These are phyloP conservation scores for Polymixis lichenea DNA, from an alignment of 2,888 invertebrate genomes.

Conservation along the genomic window DNA sequence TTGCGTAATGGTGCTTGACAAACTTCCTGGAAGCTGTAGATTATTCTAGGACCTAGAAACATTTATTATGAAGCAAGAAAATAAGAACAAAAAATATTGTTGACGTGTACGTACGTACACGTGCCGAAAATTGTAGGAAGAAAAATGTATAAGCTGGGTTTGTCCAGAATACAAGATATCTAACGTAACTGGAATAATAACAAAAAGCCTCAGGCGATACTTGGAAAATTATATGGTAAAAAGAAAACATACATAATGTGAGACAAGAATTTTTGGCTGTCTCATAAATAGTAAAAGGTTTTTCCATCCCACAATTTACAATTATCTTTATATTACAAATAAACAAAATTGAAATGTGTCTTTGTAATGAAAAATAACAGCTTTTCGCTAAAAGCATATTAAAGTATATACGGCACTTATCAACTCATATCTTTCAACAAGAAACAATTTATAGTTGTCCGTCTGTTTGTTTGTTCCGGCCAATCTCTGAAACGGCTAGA, in stretches of 20 bases:
- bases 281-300: neutral
- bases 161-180: constrained; percentile 6
- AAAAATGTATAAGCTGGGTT: neutral
- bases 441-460: too few species aligned
- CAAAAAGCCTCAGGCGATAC: constrained; percentile 1
- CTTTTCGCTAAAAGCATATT: too few species aligned
- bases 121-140: neutral
- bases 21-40: neutral
- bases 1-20: too few species aligned
- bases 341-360: too few species aligned
- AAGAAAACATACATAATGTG: neutral
- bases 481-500: too few species aligned
- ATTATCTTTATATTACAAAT: neutral
- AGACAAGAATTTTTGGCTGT: neutral
- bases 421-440: too few species aligned
- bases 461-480: too few species aligned
- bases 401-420: too few species aligned
- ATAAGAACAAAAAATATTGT: neutral
- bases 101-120: too few species aligned
- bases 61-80: neutral
- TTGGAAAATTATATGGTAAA: neutral
- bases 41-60: neutral
- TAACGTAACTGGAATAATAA: constrained; percentile 9
- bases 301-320: neutral
- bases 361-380: too few species aligned